Conservation (phyloP, 2,888 invertebrate species). For the Aspidiotus destructor region DNA sequence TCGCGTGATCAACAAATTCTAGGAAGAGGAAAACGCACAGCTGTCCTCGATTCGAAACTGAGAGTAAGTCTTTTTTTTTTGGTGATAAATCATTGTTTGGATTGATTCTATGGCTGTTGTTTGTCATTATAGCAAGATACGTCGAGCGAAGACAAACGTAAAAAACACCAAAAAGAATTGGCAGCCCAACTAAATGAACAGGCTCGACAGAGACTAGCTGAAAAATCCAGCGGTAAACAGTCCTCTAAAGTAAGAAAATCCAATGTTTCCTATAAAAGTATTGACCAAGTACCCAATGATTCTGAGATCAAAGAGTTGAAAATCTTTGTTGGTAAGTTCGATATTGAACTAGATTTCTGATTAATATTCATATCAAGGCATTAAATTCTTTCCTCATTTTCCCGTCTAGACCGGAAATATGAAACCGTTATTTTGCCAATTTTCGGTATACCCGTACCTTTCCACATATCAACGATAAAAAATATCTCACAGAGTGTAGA, state of each 20-base stretch:
- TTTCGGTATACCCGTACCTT: slow-evolving; percentile 91
- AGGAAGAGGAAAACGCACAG: slow-evolving; percentile 73
- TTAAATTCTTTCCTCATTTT: no score
- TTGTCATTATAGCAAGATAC: slow-evolving; percentile 38
- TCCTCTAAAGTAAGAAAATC: slow-evolving; percentile 85
- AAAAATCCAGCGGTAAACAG: slow-evolving; percentile 68
- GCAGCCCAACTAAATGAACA: slow-evolving; percentile 82
- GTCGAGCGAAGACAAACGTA: slow-evolving; percentile 93
- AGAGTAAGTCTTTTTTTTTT: slow-evolving; percentile 46
- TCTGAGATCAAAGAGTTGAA: slow-evolving; percentile 86
- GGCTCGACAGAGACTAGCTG: slow-evolving; percentile 83
- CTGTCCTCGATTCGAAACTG: slow-evolving; percentile 85
- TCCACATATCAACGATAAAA: slow-evolving; percentile 98
- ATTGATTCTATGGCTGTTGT: neutral
- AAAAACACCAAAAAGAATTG: slow-evolving; percentile 91
- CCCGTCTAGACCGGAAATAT: slow-evolving; percentile 74
- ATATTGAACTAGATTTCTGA: neutral
- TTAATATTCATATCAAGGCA: neutral
- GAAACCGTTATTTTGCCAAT: slow-evolving; percentile 97
- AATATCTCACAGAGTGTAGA: slow-evolving; percentile 98
- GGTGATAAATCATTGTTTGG: neutral
- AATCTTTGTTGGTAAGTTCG: slow-evolving; percentile 75
- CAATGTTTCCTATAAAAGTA: slow-evolving; percentile 86
- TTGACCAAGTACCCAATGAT: slow-evolving; percentile 86
- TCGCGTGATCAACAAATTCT: slow-evolving; percentile 53